Base-by-base conservation (phyloP, 2,113 vertebrate species). In the Melanerpes formicivorus region DNA sequence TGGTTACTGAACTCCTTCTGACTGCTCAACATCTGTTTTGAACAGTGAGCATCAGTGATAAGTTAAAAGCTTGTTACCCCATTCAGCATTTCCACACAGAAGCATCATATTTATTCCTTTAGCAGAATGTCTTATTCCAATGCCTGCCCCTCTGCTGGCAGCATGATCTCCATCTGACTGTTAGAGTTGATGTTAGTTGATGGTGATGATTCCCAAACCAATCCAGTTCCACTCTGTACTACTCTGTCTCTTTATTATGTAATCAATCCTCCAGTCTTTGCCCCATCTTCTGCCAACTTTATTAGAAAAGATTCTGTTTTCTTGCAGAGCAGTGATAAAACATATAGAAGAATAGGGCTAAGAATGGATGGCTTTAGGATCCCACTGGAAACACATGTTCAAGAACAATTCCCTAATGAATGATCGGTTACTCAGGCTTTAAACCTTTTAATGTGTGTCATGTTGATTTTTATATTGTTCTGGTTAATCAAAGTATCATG, bases 381-480 rank as follows among this genome's bases (percentile, higher is more conserved):
- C 37, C 37, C 62, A 58, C 27, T 90, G 77, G 32, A 78, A 95
- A 86, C 17, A 8, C 23, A 7, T 26, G 12, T 73, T 84, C 40
- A 54, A 62, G 65, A 77, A 37, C 37, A 58, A 62, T 93, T 93
- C 58, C 58, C 44, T 72, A 72, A 69, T 79, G 59, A 91, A 37
- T 78, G 54, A 90, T 66, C 63, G 72, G 42, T 93, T 90, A 81
- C 23, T 79, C 37, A 62, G 44, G 23, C 50, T 92, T 84, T 81
- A 88, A 90, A 76, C 50, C 34, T 93, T 93, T 86, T 76, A 69
- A 66, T 69, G 27, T 80, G 62, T 86, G 40, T 75, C 55, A 19
- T 76, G 77, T 87, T 94, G 77, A 81, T 93, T 94, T 93, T 94
- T 84, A n/a, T 88, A 54, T 78, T 17, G 22, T 81, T 74, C 62